Base-by-base conservation (phyloP, 2,888 invertebrate genomes). In the Dolichomitus sp. region DNA sequence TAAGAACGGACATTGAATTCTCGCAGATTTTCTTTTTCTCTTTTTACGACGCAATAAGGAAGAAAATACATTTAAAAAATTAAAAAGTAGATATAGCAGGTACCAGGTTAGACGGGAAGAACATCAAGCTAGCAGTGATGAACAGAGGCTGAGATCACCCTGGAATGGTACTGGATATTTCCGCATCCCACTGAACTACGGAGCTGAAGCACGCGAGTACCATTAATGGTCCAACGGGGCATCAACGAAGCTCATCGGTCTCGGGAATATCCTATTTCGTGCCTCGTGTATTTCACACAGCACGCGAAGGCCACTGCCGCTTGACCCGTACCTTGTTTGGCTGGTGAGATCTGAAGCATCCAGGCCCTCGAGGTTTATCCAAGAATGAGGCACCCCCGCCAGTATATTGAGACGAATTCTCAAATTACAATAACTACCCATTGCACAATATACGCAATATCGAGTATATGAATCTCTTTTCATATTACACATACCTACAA, bases 161-260 rank as follows among this genome's bases (percentile, higher is more conserved):
- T 19, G 79, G 61, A 75, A 79, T 83, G 79, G 79, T 65, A 50
- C 45, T 37, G 57, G 48, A 70, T 78, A 61, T 73, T 69, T 33
- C 17, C 48, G 57, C 14, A 65, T 48, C 45, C 19, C 45, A 50
- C 66, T 54, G 30, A 42, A 17, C 33, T 59, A n/a, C 45, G 48
- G 33, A 12, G 54, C 68, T 61, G 50, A 74, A 80, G 80, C 84
- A 84, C 80, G 84, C 82, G 65, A 84, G 57, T 48, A 65, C 80
- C 73, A 83, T 78, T 80, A 77, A 74, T 74, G 48, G 68, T 69
- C 75, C 69, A 42, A 52, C 48, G 70, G 61, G 30, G 70, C 74
- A 75, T 76, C 70, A 61, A 52, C 45, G 61, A 52, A 80, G 68
- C 80, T 75, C 84, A 80, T 77, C 74, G 77, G 77, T 77, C 70